Evolutionary conservation across 2,113 vertebrate genomes (phyloP).

Genomic region (Thamnophis sirtalis): DNA sequence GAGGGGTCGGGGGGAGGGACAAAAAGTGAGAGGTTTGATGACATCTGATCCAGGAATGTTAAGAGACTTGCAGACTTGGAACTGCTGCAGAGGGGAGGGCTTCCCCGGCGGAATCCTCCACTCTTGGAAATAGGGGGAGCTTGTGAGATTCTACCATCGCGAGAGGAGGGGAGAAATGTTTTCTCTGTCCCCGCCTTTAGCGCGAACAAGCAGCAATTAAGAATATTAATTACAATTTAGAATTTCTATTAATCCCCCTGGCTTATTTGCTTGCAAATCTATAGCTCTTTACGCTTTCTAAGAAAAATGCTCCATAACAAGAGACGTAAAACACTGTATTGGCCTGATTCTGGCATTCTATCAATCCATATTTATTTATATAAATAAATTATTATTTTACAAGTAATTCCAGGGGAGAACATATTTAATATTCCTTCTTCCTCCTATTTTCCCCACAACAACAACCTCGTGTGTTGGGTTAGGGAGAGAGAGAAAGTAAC

Average conservation of each 20-base stretch:
- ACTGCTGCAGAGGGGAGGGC: neutral
- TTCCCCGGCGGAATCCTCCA: neutral
- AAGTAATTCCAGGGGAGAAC: no score
- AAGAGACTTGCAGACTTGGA: neutral
- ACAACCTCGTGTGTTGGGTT: no score
- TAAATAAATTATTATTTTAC: no score
- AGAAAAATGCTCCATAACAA: neutral
- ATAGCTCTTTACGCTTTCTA: neutral
- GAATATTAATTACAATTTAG: neutral
- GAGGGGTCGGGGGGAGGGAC: neutral
- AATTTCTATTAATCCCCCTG: neutral
- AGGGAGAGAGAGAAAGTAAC: no score
- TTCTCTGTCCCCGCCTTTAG: neutral
- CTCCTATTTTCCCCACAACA: no score
- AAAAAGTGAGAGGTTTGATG: neutral
- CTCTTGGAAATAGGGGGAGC: neutral
- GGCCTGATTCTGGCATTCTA: neutral
- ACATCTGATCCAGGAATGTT: no score
- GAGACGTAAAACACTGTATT: neutral
- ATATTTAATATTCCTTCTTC: no score
- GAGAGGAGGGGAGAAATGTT: neutral
- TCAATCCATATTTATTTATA: neutral
- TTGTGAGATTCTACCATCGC: neutral
- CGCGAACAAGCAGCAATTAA: neutral
- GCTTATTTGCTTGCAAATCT: neutral